A percentile compares a stretch with the other conserved stretches of the same genome.
phyloP scores from a whole-genome alignment of 2,797 vertebrate species.

The Manis crassicaudata region DNA sequence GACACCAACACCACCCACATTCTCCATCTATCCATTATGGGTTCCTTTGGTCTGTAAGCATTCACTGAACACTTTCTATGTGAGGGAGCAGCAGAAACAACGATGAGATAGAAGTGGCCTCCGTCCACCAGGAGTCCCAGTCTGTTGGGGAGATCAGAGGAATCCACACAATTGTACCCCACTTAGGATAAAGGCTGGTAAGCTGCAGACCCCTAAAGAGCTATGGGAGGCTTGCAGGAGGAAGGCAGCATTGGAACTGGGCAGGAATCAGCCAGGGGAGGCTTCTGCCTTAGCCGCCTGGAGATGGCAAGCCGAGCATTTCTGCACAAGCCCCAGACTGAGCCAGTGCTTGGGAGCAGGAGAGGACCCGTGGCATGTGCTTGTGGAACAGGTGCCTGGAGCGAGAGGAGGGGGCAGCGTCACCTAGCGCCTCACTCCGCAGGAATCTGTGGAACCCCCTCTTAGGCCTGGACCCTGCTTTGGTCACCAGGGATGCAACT shows the following conservation, averaged over 20 bases:
- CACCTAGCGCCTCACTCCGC: not conserved
- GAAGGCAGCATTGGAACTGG: not conserved
- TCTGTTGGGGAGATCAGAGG: not conserved
- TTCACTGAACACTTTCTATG: accelerated
- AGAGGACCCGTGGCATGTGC: accelerated
- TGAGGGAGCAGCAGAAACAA: not conserved
- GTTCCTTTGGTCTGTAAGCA: not conserved
- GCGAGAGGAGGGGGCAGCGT: not conserved
- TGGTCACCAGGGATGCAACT: no score
- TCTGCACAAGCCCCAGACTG: not conserved
- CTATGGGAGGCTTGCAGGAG: not conserved
- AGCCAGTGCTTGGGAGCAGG: not conserved
- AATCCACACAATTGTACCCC: not conserved
- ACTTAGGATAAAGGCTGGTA: not conserved
- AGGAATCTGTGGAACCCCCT: accelerated
- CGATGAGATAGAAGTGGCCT: accelerated
- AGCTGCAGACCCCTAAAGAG: not conserved
- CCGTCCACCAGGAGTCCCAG: accelerated
- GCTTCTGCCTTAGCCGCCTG: not conserved
- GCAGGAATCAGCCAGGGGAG: not conserved
- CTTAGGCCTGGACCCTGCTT: not conserved
- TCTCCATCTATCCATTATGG: not conserved
- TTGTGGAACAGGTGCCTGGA: accelerated
- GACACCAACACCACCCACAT: no score
- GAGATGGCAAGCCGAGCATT: accelerated